Conservation (phyloP, 2,888 invertebrate species). For the Pseudoips prasinana region DNA sequence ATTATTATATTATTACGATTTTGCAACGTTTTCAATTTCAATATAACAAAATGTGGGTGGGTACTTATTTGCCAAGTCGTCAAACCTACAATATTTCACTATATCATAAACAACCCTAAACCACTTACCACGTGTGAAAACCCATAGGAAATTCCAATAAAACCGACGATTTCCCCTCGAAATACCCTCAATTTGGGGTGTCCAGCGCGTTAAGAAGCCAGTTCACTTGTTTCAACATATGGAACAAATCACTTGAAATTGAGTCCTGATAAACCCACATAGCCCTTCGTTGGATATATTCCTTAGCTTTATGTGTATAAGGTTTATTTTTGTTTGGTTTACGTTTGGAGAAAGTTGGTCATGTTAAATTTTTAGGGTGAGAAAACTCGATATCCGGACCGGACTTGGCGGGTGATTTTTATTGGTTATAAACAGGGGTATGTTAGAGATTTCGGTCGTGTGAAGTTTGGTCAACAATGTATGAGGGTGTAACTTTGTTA, state of each 20-base stretch:
- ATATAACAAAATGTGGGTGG: too few relatives aligned
- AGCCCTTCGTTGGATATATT: slow-evolving; percentile 9
- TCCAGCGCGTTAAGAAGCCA: slow-evolving; percentile 70
- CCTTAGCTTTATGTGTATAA: slow-evolving; percentile 21
- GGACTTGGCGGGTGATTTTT: slow-evolving; percentile 73
- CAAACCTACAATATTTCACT: slow-evolving; percentile 16
- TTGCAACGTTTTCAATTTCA: too few relatives aligned
- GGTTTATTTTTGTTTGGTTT: slow-evolving; percentile 24
- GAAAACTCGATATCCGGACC: slow-evolving; percentile 73
- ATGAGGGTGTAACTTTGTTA: slow-evolving; percentile 40
- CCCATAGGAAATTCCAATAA: slow-evolving; percentile 76
- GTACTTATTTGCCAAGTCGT: slow-evolving; percentile 10
- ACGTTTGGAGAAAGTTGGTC: slow-evolving; percentile 29
- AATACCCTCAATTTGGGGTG: slow-evolving; percentile 72
- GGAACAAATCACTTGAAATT: slow-evolving; percentile 65
- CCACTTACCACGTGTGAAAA: slow-evolving; percentile 55
- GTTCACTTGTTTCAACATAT: slow-evolving; percentile 75
- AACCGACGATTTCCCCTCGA: slow-evolving; percentile 62
- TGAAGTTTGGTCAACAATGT: slow-evolving; percentile 64
- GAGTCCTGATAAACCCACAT: slow-evolving; percentile 38
- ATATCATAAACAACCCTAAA: slow-evolving; percentile 36
- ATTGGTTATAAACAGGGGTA: slow-evolving; percentile 72
- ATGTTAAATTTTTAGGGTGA: slow-evolving; percentile 61
- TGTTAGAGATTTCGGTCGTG: slow-evolving; percentile 61
- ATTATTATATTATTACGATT: too few relatives aligned